phyloP scores from a whole-genome alignment of 2,888 invertebrate genomes.

The Heliconius aoede region DNA sequence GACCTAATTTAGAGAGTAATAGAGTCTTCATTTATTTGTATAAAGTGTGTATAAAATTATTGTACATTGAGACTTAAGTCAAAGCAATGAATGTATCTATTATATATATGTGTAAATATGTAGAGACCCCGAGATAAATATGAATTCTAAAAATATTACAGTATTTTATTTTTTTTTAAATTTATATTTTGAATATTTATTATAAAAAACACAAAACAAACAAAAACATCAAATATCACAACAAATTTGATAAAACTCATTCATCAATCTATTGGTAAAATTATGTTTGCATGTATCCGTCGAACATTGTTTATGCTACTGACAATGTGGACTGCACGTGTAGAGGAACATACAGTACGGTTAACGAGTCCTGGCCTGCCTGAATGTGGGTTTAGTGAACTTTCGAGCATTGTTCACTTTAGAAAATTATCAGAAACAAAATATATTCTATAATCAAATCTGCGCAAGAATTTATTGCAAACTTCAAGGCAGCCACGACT shows the following conservation, averaged over 20 bases:
- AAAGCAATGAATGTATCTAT: constrained; percentile 44
- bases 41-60: constrained; percentile 57
- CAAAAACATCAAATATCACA: neutral
- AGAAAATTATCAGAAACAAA: neutral
- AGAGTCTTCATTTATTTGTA: constrained; percentile 40
- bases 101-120: constrained; percentile 51
- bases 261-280: constrained; percentile 13
- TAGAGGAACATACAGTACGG: constrained; percentile 34
- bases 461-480: neutral
- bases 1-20: constrained; percentile 51
- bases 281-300: constrained; percentile 13
- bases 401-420: neutral
- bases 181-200: too few species aligned
- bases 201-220: neutral
- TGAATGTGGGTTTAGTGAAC: neutral
- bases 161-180: constrained; percentile 50
- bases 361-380: neutral
- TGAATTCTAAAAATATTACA: constrained; percentile 61
- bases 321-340: constrained; percentile 60
- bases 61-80: constrained; percentile 28
- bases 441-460: neutral
- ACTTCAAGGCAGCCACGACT: neutral
- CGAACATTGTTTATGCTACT: constrained; percentile 42
- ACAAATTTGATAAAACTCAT: constrained; percentile 10
- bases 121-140: constrained; percentile 49